Evolutionary conservation across 35 echinoderm and acorn worm genomes (phyloP).

Genomic region (Ophiothrix spiculata): DNA sequence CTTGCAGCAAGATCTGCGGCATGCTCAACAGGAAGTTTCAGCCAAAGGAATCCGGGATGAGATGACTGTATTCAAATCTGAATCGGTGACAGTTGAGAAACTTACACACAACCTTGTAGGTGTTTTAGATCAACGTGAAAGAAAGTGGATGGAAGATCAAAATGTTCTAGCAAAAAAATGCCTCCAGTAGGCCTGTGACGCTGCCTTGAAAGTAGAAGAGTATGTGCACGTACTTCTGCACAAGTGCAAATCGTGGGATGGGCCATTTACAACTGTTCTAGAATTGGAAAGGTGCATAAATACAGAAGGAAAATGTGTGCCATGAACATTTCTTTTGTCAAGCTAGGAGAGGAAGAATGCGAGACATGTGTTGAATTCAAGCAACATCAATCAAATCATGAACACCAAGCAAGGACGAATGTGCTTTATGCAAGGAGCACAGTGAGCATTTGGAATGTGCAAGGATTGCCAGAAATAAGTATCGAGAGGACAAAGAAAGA

Average conservation of each 20-base stretch:
- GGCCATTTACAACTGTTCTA: neutral
- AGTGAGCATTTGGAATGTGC: neutral
- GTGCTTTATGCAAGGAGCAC: neutral
- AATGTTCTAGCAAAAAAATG: neutral
- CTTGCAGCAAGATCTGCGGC: neutral
- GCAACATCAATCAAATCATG: neutral
- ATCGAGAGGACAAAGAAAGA: neutral
- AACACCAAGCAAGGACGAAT: neutral
- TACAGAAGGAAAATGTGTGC: too few species aligned
- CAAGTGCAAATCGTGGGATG: conserved; percentile 20
- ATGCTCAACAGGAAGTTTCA: neutral
- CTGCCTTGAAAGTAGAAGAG: neutral
- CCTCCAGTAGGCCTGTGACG: neutral
- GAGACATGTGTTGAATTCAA: neutral
- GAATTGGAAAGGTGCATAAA: conserved; percentile 2
- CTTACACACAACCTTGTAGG: neutral
- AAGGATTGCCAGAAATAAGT: neutral
- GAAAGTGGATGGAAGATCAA: neutral
- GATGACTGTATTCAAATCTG: neutral
- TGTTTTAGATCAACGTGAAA: neutral
- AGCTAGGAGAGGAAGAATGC: neutral
- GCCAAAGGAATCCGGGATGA: neutral
- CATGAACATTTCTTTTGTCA: neutral
- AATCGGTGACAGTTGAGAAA: neutral
- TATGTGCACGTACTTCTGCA: neutral